phyloP scores from a whole-genome alignment of 2,888 invertebrate genomes.

The Pyralis farinalis region DNA sequence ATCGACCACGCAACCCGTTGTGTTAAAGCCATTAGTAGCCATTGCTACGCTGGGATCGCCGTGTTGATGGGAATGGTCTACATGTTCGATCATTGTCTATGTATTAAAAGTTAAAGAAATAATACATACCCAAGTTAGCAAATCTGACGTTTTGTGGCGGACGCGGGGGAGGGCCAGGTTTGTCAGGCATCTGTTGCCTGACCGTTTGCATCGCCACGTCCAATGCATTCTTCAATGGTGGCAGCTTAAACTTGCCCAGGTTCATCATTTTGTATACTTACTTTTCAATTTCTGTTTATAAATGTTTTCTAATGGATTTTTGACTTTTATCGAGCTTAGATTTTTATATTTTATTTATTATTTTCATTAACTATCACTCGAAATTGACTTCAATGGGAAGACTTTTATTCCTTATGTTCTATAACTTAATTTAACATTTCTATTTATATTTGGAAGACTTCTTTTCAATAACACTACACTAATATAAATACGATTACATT shows the following conservation, averaged over 20 bases:
- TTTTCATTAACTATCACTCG: not conserved
- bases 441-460: slow-evolving; percentile 68
- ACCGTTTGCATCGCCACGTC: slow-evolving; percentile 92
- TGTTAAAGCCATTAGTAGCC: too few species aligned
- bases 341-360: not conserved
- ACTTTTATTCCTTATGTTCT: slow-evolving; percentile 27
- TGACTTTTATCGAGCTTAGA: not conserved
- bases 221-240: slow-evolving; percentile 87
- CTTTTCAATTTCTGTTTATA: slow-evolving; percentile 6
- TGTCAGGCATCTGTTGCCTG: slow-evolving; percentile 88
- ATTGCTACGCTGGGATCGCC: too few species aligned
- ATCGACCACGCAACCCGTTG: too few species aligned
- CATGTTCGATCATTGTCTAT: too few species aligned
- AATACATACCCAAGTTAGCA: slow-evolving; percentile 67
- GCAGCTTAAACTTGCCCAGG: slow-evolving; percentile 83
- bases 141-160: slow-evolving; percentile 78
- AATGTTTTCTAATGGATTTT: not conserved
- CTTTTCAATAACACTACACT: slow-evolving; percentile 55
- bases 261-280: slow-evolving; percentile 45
- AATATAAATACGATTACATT: slow-evolving; percentile 40
- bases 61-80: too few species aligned
- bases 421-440: slow-evolving; percentile 18
- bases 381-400: slow-evolving; percentile 35
- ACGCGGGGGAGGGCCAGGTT: slow-evolving; percentile 70
- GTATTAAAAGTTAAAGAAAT: not conserved